Evolutionary conservation across 2,113 vertebrate genomes (phyloP), one percentile per base, ranked within the genome.

Genomic region (Mirza zaza): DNA sequence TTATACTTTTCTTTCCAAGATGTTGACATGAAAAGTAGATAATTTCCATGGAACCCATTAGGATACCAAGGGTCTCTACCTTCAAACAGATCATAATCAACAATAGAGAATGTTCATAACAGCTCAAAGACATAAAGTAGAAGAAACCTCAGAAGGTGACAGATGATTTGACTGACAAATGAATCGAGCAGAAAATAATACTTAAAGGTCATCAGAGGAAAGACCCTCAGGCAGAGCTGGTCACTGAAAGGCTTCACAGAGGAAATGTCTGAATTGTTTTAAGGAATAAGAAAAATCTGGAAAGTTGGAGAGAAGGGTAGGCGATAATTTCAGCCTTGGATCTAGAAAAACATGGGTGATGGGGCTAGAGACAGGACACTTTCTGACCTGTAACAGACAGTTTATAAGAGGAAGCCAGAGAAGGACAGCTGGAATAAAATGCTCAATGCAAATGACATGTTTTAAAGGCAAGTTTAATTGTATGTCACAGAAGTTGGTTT

Each of bases 41-140:
- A 42, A 55, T 84, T 88, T 85, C 32, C 76, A 70, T 32, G 36
- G 5, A 39, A 68, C 27, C 68, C 59, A 61, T 85, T 89, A 81
- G 59, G 32, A 36, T 65, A 91, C 61, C 67, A 67, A 94, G 76
- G 17, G 32, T 68, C 81, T 94, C 65, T 59, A 88, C 77, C 83
- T 96, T 91, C 36, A 96, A 95, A 65, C 89, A 95, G 52, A 34
- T 84, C 50, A 80, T 89, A 67, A 95, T 92, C 83, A 86, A 87
- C 86, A 91, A 75, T 63, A 90, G 39, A 80, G 59, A 61, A 83
- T 79, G 42, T 73, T 95, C 92, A 42, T 63, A 96, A 87, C 63
- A 81, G 67, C 61, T 93, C 61, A 93, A 81, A 91, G 36, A 85
- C 55, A 68, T 18, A 23, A 70, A 94, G 48, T 29, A 88, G 45